Base-by-base conservation (phyloP, 2,797 vertebrate genomes). In the Sternotherus odoratus region DNA sequence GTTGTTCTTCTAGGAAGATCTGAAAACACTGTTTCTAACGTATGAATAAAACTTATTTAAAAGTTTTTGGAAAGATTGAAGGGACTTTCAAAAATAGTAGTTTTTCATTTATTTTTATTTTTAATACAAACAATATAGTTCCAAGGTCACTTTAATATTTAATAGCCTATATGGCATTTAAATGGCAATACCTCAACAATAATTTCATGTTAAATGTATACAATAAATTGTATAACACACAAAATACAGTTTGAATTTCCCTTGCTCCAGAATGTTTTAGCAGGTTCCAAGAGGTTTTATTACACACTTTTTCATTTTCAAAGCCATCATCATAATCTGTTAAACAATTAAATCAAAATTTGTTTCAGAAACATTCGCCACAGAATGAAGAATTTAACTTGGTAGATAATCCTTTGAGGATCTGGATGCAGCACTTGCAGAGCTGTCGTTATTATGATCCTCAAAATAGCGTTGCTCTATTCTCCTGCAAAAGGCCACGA, bases 391-490 rank as follows among this genome's bases (percentile, higher is more conserved):
- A 0, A 33, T 82, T 91, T 94, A 97, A 94, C 94, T 95, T 83
- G 95, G 96, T 28, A 97, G 69, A 43, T 93, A 95, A 79, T 12
- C 95, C 89, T 98, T 98, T 33, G 98, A 93, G 66, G 96, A 94
- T 9, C 79, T 97, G 72, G 92, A 91, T 66, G 96, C 81, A 33
- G 33, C 79, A 54, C 57, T 33, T 4, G 97, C 92, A 11, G 97
- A 97, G 95, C 96, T 97, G 49, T 98, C 98, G 96, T 95, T 97
- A 39, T 98, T 97, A 28, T 97, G 98, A 75, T 98, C 98, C 91
- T 99, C 98, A 78, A 99, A 99, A 98, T 99, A 99, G 91, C 98
- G 98, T 97, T 99, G 99, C 97, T 99, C 99, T 84, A 99, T 99
- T 95, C 99, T 99, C 94, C 98, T 98, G 97, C 99, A 99, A 96